Percentiles rank a stretch among this genome's conserved stretches.
These are phyloP conservation scores for Drosophila pandora DNA, from an alignment of 1,140 invertebrate species.

Conservation along the genomic window DNA sequence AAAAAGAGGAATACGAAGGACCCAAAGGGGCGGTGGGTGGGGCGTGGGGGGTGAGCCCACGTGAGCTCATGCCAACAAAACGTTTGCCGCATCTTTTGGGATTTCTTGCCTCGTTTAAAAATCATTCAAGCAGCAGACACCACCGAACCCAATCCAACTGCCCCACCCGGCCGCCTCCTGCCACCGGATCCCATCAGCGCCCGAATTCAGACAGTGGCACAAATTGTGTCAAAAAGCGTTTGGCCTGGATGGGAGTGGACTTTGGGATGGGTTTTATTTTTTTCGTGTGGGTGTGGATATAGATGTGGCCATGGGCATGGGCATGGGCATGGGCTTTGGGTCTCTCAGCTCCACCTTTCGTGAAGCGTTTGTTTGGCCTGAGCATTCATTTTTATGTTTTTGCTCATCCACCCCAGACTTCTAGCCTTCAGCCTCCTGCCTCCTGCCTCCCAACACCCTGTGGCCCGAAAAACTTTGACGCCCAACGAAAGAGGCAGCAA, in stretches of 20 bases:
- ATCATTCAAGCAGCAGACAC: conserved; percentile 81
- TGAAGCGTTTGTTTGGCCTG: conserved; percentile 66
- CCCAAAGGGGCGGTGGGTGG: conserved; percentile 21
- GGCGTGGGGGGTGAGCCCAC: conserved; percentile 40
- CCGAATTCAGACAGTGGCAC: conserved; percentile 66
- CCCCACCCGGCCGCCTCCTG: not conserved
- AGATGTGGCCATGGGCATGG: not conserved
- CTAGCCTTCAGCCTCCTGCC: not conserved
- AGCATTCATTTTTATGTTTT: conserved; percentile 77
- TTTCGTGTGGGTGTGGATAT: not conserved
- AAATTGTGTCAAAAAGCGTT: conserved; percentile 79
- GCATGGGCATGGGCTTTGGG: not conserved
- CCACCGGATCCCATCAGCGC: conserved; percentile 13
- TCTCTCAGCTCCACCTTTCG: conserved; percentile 47
- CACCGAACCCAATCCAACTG: conserved; percentile 56
- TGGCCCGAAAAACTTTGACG: conserved; percentile 64
- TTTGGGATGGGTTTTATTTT: not conserved
- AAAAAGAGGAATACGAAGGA: conserved; percentile 25
- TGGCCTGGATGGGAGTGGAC: conserved; percentile 27
- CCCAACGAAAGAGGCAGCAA: conserved; percentile 79
- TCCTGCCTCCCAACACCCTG: not conserved
- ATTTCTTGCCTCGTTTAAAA: conserved; percentile 82
- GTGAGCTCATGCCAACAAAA: conserved; percentile 72
- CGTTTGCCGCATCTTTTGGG: conserved; percentile 79
- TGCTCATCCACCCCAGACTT: conserved; percentile 43